Base-by-base conservation (phyloP, 2,113 vertebrate genomes). In the Alaudala cheleensis region DNA sequence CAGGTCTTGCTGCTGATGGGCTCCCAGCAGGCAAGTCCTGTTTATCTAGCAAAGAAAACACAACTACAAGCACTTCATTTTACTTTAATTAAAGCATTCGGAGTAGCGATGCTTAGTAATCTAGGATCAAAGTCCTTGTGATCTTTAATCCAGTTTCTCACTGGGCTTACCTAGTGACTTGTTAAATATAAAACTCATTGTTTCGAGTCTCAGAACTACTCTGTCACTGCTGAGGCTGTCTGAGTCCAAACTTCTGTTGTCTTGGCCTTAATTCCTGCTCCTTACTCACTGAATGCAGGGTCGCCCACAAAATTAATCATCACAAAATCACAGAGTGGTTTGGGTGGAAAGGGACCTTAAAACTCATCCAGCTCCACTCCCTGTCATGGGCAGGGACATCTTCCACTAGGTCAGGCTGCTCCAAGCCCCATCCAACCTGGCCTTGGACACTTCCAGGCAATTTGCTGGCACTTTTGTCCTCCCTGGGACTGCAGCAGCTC, bases 61-160 rank as follows among this genome's bases (percentile, higher is more conserved):
- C 90, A 83, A 95, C 81, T 92, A 94, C 88, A 88, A 95, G 96
- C 94, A 45, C 77, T 88, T 96, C 64, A 91, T 90, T 94, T 95
- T 56, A 33, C 74, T 95, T 96, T 96, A 96, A 97, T 96, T 93
- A 96, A 93, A 88, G 90, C 66, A 74, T 93, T 84, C 92, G 3
- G 72, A 85, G n/a, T 81, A 82, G 92, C 1, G 9, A 95, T 96
- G 94, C 94, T 94, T 97, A 96, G 93, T 96, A 97, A 96, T 93
- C 92, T 94, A 90, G 93, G 94, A 95, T 95, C 96, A 97, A 96
- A 97, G 95, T 66, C 85, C n/a, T 70, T 97, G 88, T 94, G 94
- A 94, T 96, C 95, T 97, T 86, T 86, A 95, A 96, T 93, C 49
- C 79, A 64, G 76, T 86, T 96, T 92, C 96, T 94, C 88, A 77